These are phyloP conservation scores for Dryadula phaetusa DNA, from an alignment of 2,888 invertebrate genomes.

Conservation along the genomic window DNA sequence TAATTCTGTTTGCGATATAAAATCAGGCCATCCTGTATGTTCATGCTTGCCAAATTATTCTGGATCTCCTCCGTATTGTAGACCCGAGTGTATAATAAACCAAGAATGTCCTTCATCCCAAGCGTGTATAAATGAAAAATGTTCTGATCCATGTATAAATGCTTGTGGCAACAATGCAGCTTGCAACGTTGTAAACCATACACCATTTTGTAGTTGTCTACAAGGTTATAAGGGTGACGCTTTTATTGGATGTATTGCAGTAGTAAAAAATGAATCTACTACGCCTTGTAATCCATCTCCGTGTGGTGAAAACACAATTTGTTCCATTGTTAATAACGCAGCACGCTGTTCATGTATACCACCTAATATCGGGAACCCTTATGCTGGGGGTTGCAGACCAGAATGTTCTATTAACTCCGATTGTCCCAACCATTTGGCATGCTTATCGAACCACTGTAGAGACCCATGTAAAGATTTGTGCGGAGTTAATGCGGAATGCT, in stretches of 20 bases:
- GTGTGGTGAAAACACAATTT: constrained; percentile 93
- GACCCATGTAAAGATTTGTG: constrained; percentile 94
- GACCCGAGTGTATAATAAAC: constrained; percentile 92
- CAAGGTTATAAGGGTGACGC: constrained; percentile 93
- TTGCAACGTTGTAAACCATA: constrained; percentile 91
- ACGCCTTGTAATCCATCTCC: constrained; percentile 91
- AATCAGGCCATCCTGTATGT: constrained; percentile 90
- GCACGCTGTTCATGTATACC: constrained; percentile 94
- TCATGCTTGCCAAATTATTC: constrained; percentile 91
- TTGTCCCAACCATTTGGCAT: constrained; percentile 90
- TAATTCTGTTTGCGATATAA: constrained; percentile 93
- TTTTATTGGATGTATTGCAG: constrained; percentile 90
- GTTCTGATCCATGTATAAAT: constrained; percentile 90
- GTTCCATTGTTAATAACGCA: constrained; percentile 87
- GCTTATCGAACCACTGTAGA: constrained; percentile 92
- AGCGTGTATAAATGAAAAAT: constrained; percentile 93
- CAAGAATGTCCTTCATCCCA: constrained; percentile 91
- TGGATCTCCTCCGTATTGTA: constrained; percentile 91
- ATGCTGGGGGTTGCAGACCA: constrained; percentile 92
- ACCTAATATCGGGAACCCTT: constrained; percentile 94
- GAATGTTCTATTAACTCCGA: constrained; percentile 93
- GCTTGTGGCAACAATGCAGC: constrained; percentile 92
- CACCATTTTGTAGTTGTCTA: constrained; percentile 91
- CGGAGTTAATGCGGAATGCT: constrained; percentile 92
- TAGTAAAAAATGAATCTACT: constrained; percentile 66